These are phyloP conservation scores for Toxostoma redivivum DNA, from an alignment of 2,113 vertebrate genomes.

Conservation along the genomic window DNA sequence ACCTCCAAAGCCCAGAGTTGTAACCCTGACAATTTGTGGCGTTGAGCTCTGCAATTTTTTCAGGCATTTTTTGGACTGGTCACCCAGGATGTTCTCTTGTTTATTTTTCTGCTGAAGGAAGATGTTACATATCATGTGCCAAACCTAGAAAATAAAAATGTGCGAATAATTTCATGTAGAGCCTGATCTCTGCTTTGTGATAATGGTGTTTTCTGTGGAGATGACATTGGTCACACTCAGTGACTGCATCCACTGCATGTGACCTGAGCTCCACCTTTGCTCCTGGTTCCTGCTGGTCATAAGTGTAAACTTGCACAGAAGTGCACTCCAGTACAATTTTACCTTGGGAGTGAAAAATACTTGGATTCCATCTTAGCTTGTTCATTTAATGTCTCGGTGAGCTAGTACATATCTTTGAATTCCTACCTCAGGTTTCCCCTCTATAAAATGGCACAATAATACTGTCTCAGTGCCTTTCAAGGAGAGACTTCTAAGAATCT, in stretches of 20 bases:
- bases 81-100: not conserved
- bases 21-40: not conserved
- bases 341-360: not conserved
- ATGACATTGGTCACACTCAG: not conserved
- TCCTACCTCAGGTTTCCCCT: not conserved
- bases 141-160: not conserved
- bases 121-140: not conserved
- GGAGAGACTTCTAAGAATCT: not conserved
- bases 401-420: not conserved
- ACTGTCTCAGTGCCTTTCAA: not conserved
- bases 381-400: not conserved
- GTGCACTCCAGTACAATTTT: not conserved
- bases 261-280: not conserved
- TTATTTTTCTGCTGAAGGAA: not conserved
- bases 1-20: not conserved
- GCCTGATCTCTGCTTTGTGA: not conserved
- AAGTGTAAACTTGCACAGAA: not conserved
- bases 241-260: not conserved
- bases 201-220: not conserved
- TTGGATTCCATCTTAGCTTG: not conserved
- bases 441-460: constrained; percentile 16
- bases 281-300: not conserved
- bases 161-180: not conserved
- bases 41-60: not conserved
- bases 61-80: not conserved